Evolutionary conservation across 2,888 invertebrate species (phyloP), one percentile per base, ranked within the genome.

Genomic region (Dysmachus trigonus): DNA sequence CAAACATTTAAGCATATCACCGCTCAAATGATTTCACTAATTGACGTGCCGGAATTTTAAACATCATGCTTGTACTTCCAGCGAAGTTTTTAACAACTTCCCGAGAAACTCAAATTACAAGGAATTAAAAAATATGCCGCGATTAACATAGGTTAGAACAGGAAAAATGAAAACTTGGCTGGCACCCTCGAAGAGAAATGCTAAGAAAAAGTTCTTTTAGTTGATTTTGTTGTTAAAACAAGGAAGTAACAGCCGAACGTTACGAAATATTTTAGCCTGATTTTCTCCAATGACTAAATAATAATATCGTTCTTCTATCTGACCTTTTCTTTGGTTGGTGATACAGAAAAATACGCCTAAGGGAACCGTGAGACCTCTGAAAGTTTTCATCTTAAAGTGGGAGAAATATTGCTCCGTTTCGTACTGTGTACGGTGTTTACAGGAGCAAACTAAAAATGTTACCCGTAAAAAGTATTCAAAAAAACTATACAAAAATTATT

Each of bases 1-100:
- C 76, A 76, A 10, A 38, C 76, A 41, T 76, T 38, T 22, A 76
- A 22, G 76, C 76, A 76, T 41, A 76, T 76, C 76, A 38, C 15
- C 22, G 62, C 10, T 62, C 76, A 41, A 76, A 38, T 35, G 76
- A 33, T 76, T 76, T 76, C 10, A 38, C 76, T 38, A 76, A 76
- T 76, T 76, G 76, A 22, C 76, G 38, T 18, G 22, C 18, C 10
- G 22, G 2, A 76, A 76, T 38, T 76, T 35, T 35, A 22, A 76
- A 76, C 41, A 33, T 31, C 62, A 22, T 62, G 27, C 31, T 73
- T 35, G 7, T n/a, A 33, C n/a, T 73, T 1, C 7, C 7, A 1
- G 13, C 1, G 22, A 38, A 76, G 38, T 18, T 76, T 76, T 35
- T 41, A 38, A 76, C 35, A 76, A 76, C 35, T 38, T 76, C n/a